A percentile compares a stretch with the other conserved stretches of the same genome.
These are phyloP conservation scores for Oreamnos americanus DNA, from an alignment of 2,113 vertebrate species.

Conservation along the genomic window DNA sequence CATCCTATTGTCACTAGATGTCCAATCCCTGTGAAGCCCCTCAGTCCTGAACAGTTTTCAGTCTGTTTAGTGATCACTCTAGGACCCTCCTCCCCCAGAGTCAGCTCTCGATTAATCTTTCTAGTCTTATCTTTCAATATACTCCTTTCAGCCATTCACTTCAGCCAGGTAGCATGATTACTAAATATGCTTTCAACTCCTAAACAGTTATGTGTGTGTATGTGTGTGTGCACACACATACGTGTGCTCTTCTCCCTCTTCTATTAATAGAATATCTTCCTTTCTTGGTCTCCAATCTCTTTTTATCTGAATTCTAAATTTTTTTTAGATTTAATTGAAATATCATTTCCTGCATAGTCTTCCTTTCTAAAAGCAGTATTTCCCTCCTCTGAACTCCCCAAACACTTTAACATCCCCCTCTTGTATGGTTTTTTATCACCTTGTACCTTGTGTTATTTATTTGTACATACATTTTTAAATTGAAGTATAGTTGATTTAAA, in stretches of 20 bases:
- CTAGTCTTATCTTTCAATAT: background rate
- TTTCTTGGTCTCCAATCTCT: background rate
- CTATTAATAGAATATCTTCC: background rate
- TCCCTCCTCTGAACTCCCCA: background rate
- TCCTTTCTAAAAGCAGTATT: background rate
- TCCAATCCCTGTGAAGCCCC: background rate
- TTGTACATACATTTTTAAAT: background rate
- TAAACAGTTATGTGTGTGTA: background rate
- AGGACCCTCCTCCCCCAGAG: background rate
- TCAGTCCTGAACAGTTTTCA: background rate
- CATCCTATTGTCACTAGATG: background rate
- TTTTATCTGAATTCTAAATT: background rate
- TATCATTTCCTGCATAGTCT: background rate
- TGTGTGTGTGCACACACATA: background rate
- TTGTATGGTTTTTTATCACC: background rate
- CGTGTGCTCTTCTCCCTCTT: rapidly evolving
- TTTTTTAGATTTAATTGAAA: background rate
- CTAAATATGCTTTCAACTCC: background rate
- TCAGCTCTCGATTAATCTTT: background rate
- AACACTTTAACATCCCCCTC: background rate
- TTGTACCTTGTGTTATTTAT: background rate
- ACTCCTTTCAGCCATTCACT: background rate
- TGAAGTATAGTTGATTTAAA: background rate
- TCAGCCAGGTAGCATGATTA: background rate
- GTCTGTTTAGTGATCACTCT: background rate